Conservation (phyloP, 2,797 vertebrate species). For the Gastrophryne carolinensis region DNA sequence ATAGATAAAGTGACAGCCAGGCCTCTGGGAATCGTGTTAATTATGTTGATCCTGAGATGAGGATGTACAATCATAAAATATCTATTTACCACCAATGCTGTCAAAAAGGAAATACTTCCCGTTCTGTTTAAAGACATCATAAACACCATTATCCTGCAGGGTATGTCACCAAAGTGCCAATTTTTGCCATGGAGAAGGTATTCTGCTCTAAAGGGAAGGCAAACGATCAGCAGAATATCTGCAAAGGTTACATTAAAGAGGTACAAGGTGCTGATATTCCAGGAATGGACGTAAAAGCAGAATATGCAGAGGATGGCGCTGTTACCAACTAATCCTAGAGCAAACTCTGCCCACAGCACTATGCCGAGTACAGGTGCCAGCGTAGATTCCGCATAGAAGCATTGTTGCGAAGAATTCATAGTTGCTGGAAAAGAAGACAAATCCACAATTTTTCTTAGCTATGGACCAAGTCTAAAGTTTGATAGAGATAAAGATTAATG, state of each 20-base stretch:
- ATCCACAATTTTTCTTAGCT: too few species aligned
- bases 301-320: constrained; percentile 70
- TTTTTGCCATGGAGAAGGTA: constrained; percentile 57
- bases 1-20: background rate
- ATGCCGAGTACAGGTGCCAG: constrained; percentile 62
- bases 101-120: constrained; percentile 68
- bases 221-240: constrained; percentile 69
- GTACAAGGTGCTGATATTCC: constrained; percentile 72
- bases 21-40: constrained; percentile 54
- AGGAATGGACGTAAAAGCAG: constrained; percentile 70
- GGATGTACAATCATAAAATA: constrained; percentile 74
- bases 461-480: too few species aligned
- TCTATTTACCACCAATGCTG: constrained; percentile 67
- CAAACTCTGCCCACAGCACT: constrained; percentile 64
- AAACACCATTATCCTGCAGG: constrained; percentile 69
- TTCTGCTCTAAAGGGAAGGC: constrained; percentile 65
- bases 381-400: constrained; percentile 54
- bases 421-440: background rate
- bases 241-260: constrained; percentile 72
- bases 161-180: constrained; percentile 60
- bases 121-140: constrained; percentile 70
- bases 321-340: constrained; percentile 69
- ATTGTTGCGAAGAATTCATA: constrained; percentile 33
- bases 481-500: too few species aligned
- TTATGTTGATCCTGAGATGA: constrained; percentile 65